Conservation (phyloP, 2,888 invertebrate genomes). For the Drosophila hawaiiensis region DNA sequence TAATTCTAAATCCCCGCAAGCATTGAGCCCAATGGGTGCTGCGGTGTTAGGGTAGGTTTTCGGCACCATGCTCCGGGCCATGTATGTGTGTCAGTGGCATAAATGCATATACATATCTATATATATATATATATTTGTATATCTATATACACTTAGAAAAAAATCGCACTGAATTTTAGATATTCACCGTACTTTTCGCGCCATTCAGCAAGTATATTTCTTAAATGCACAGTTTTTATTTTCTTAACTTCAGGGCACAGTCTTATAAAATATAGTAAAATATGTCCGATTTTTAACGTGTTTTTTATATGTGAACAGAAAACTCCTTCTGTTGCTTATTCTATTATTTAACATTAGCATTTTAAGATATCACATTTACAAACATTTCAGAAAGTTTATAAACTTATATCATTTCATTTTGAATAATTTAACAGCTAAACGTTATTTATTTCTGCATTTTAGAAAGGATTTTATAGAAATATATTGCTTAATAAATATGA, state of each 20-base stretch:
- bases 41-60: conserved; percentile 68
- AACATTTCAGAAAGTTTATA: not conserved
- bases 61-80: conserved; percentile 36
- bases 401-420: not conserved
- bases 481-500: not conserved
- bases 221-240: not conserved
- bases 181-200: not conserved
- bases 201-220: not conserved
- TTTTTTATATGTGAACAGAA: not conserved
- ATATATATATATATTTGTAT: conserved; percentile 7
- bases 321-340: not conserved
- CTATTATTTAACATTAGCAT: not conserved
- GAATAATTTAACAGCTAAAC: not conserved
- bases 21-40: conserved; percentile 54
- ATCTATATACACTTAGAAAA: not conserved
- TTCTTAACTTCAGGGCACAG: fast-evolving
- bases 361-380: not conserved
- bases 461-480: not conserved
- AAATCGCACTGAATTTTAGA: not conserved
- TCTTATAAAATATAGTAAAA: not conserved
- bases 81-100: conserved; percentile 68
- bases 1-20: conserved; percentile 82
- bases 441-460: not conserved
- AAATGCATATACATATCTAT: conserved; percentile 6
- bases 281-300: not conserved